Evolutionary conservation across 2,888 invertebrate species (phyloP).

Genomic region (Volucella bombylans): DNA sequence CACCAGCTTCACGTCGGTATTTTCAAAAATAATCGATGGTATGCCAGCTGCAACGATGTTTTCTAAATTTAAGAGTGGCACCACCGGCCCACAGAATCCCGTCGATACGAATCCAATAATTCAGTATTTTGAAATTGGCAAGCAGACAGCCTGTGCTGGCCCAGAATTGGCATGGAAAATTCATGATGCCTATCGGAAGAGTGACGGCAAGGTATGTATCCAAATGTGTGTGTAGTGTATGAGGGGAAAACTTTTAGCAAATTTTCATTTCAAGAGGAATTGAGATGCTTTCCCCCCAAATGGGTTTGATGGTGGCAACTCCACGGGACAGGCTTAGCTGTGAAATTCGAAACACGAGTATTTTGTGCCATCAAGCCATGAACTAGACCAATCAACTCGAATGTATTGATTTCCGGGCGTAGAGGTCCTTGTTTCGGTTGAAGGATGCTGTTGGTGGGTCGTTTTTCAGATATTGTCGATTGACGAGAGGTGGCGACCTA

Average conservation of each 20-base stretch:
- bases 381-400: conserved; percentile 37
- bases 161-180: conserved; percentile 96
- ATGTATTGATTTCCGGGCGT: conserved; percentile 40
- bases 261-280: conserved; percentile 26
- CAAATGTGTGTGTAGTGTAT: neutral
- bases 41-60: conserved; percentile 86
- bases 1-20: conserved; percentile 81
- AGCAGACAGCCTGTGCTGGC: conserved; percentile 90
- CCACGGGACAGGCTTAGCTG: neutral
- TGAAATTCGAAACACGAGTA: conserved; percentile 4
- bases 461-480: neutral
- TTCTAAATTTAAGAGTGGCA: conserved; percentile 88
- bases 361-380: conserved; percentile 4
- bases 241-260: conserved; percentile 31
- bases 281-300: conserved; percentile 10
- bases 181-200: conserved; percentile 93
- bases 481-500: neutral
- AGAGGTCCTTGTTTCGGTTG: neutral
- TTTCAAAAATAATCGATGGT: conserved; percentile 83
- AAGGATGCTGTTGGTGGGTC: neutral
- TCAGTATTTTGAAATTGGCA: conserved; percentile 93
- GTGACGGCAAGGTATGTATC: conserved; percentile 91
- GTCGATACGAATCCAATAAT: conserved; percentile 92
- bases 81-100: conserved; percentile 83
- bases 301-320: neutral